Evolutionary conservation across 1,140 invertebrate genomes (phyloP), one percentile per base, ranked within the genome.

Genomic region (Meloidogyne floridensis): DNA sequence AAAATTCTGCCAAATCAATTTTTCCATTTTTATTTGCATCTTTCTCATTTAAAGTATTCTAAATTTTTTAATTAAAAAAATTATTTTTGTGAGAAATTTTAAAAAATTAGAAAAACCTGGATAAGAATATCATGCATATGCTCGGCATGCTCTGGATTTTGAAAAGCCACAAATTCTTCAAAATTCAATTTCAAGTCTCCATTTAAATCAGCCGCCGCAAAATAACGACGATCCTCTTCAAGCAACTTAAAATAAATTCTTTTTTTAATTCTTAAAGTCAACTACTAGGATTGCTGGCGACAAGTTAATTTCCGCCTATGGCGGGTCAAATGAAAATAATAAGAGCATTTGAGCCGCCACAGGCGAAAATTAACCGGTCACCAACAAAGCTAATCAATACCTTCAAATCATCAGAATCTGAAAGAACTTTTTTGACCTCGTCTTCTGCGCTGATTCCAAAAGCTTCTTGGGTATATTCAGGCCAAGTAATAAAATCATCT

Each of bases 61-160:
- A 92, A 20, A 80, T 13, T 71, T n/a, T n/a, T 5, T 54, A 82
- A 2, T 82, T 9, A 13, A 69, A 11, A 72, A 43, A 13, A 47
- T 20, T 8, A 47, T 47, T 65, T 32, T 32, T 32, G 32, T 1
- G 2, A 32, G 32, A 32, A 32, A 32, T 32, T 32, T 32, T n/a
- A 80, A 80, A 72, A 81, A 32, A 73, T 82, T 10, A 3, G 10
- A 56, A n/a, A n/a, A 65, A 80, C 83, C 15, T 83, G 74, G 77
- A 97, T 91, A 82, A 98, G 93, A 76, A 94, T 91, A 42, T 94
- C 93, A 86, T 95, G 92, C 96, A 98, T 98, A 86, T 77, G 73
- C 20, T 65, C 32, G 91, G 95, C 94, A 90, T 98, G 96, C 91
- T 98, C 96, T 0, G 97, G 96, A 91, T 96, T 95, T 65, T 94